phyloP scores from a whole-genome alignment of 2,888 invertebrate species.

The Dasypolia templi region DNA sequence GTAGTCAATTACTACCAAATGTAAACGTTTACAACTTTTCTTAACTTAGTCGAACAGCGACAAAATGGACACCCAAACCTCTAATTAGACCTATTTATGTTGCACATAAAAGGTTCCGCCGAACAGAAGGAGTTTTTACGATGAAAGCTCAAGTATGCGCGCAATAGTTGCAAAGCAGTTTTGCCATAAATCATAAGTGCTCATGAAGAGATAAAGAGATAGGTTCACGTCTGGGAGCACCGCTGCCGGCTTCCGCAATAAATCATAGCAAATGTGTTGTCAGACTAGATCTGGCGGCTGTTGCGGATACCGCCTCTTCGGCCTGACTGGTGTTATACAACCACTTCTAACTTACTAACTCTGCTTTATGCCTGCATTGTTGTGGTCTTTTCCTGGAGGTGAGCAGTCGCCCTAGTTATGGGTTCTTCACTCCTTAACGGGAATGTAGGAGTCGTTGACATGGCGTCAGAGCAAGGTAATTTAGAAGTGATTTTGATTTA shows the following conservation, averaged over 20 bases:
- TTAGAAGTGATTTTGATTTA: no score
- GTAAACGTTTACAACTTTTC: slow-evolving; percentile 29
- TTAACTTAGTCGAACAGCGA: slow-evolving; percentile 2
- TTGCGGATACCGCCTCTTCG: slow-evolving; percentile 35
- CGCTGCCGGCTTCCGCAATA: slow-evolving; percentile 69
- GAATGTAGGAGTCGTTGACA: not conserved
- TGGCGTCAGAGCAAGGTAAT: no score
- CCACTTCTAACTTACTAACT: slow-evolving; percentile 17
- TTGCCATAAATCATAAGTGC: slow-evolving; percentile 45
- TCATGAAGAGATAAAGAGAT: slow-evolving; percentile 59
- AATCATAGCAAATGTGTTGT: slow-evolving; percentile 67
- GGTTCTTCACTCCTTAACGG: slow-evolving; percentile 19
- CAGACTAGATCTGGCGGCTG: slow-evolving; percentile 41
- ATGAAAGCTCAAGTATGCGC: not conserved
- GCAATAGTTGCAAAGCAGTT: slow-evolving; percentile 13
- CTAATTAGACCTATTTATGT: slow-evolving; percentile 13
- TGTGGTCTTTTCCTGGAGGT: slow-evolving; percentile 21
- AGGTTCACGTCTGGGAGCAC: slow-evolving; percentile 60
- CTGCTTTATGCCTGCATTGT: slow-evolving; percentile 50
- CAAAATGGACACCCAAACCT: not conserved
- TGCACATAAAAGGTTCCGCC: no score
- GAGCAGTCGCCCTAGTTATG: not conserved
- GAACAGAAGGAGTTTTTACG: not conserved
- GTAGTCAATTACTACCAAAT: slow-evolving; percentile 17
- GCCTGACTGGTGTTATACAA: slow-evolving; percentile 34